Evolutionary conservation across 2,888 invertebrate genomes (phyloP), one percentile per base, ranked within the genome.

Genomic region (Chaetogeoica ovagalla): DNA sequence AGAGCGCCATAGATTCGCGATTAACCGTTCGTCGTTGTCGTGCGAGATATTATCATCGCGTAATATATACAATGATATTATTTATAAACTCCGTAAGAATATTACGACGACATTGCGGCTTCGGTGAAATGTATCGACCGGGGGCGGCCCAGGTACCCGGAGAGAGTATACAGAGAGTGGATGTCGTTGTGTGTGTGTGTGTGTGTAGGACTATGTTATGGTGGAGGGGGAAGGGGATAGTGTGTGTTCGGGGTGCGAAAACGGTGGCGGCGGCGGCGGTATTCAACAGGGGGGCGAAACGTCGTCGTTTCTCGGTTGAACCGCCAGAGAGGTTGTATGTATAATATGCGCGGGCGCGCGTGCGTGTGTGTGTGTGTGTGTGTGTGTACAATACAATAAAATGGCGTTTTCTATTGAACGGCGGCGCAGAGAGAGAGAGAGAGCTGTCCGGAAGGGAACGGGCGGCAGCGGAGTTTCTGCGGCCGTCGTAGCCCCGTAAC

Each of bases 371-470:
- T n/a, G 30, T 43, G 48, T 48, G 59, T 57, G 39, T 57, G 43
- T 66, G 59, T 52, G 60, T 77, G 69, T 77, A 70, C 77, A 77
- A 77, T 77, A 77, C 69, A 77, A 77, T 77, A 77, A 77, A 77
- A 77, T 77, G 77, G 77, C 77, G 77, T 77, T 77, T 77, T 77
- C 77, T 77, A 77, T 77, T 77, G 77, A 77, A 77, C 77, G 62
- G 68, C 39, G 30, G 4, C 30, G n/a, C n/a, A n/a, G n/a, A n/a
- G n/a, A n/a, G n/a, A n/a, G n/a, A 30, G 30, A 70, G 69, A 17
- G 77, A 68, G 59, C 57, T 65, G 37, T 17, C 37, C 77, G 77
- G 76, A 76, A 43, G 68, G 68, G 59, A n/a, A 69, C 62, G 69
- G 48, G 60, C 17, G 59, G 48, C 30, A 55, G 74, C 19, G 30